These are phyloP conservation scores for Pheosia gnoma DNA, from an alignment of 2,888 invertebrate species.

Conservation along the genomic window DNA sequence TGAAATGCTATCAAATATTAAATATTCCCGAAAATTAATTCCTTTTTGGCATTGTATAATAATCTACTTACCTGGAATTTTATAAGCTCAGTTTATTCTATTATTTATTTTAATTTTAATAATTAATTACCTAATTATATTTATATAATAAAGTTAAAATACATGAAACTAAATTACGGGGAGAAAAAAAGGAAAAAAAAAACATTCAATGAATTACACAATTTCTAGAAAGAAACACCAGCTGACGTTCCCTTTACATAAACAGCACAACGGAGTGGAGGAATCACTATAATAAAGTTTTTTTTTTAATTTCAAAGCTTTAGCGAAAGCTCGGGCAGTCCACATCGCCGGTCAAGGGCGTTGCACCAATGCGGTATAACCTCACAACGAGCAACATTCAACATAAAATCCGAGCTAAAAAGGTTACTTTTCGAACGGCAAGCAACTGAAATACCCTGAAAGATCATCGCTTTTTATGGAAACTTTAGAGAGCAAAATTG, in stretches of 20 bases:
- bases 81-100: no score
- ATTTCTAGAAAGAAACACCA: neutral
- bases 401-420: conserved; percentile 22
- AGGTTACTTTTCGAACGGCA: conserved; percentile 13
- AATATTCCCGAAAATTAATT: no score
- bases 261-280: conserved; percentile 17
- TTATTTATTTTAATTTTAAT: no score
- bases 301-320: conserved; percentile 55
- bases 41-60: no score
- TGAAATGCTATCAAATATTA: no score
- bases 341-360: conserved; percentile 54
- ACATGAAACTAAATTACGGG: no score
- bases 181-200: no score
- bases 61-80: no score
- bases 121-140: no score
- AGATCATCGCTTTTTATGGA: conserved; percentile 28
- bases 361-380: conserved; percentile 46
- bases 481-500: conserved; percentile 31
- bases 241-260: conserved; percentile 15
- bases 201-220: neutral
- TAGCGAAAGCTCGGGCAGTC: conserved; percentile 35
- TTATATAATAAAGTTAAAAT: no score
- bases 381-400: conserved; percentile 23
- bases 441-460: conserved; percentile 10
- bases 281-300: conserved; percentile 42